Conservation (phyloP, 2,888 invertebrate species). For the Dicyrtomina minuta region DNA sequence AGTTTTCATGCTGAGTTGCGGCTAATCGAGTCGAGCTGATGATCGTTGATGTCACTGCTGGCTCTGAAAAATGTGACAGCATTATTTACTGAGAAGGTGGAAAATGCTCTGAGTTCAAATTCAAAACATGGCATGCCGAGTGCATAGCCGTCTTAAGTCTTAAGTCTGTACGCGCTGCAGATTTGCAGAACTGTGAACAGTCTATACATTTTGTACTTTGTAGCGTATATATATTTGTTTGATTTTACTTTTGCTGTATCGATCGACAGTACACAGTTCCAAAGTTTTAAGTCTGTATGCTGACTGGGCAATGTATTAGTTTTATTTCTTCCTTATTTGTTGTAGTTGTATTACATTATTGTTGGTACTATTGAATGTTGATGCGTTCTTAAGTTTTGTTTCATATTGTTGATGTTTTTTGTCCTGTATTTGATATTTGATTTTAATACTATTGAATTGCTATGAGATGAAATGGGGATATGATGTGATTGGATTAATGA, state of each 20-base stretch:
- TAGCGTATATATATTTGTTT: no score
- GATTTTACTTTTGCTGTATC: no score
- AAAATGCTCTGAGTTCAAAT: slow-evolving; percentile 16
- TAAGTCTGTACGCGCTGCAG: no score
- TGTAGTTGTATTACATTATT: no score
- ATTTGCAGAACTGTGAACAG: no score
- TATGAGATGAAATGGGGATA: neutral
- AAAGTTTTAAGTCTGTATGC: no score
- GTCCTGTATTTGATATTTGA: neutral
- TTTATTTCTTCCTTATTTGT: slow-evolving; percentile 21
- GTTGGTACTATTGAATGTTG: slow-evolving; percentile 10
- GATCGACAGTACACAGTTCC: no score
- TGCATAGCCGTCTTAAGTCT: no score
- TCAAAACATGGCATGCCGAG: neutral
- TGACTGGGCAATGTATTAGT: neutral
- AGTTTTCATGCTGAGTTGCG: neutral
- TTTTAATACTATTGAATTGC: neutral
- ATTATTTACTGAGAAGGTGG: slow-evolving; percentile 31
- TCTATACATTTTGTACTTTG: no score
- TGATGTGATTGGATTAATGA: neutral
- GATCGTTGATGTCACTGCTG: slow-evolving; percentile 13
- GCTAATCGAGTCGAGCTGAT: slow-evolving; percentile 1
- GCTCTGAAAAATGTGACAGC: slow-evolving; percentile 26
- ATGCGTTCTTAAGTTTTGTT: neutral
- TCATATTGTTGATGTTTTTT: neutral